phyloP scores from a whole-genome alignment of 2,797 vertebrate species.

The Falco naumanni region DNA sequence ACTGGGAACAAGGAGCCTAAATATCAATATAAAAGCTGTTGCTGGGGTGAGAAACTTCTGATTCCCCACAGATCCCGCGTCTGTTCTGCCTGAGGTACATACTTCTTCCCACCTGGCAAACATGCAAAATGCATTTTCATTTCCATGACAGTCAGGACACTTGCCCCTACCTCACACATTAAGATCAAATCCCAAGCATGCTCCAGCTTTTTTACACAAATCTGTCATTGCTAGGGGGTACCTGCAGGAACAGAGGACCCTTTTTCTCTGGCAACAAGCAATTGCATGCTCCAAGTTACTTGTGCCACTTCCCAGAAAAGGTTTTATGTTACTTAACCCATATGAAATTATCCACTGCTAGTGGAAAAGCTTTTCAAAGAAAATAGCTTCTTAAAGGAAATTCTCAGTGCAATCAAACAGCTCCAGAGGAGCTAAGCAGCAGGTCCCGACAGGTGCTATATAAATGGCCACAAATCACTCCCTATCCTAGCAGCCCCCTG shows the following conservation, averaged over 20 bases:
- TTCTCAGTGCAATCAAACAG: conserved; percentile 2
- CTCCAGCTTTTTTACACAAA: not conserved
- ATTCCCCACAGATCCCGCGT: not conserved
- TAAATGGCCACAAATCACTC: conserved; percentile 53
- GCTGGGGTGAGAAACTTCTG: not conserved
- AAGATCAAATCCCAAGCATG: not conserved
- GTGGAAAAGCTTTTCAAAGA: conserved; percentile 5
- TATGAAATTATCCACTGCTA: conserved; percentile 19
- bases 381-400: conserved; percentile 29
- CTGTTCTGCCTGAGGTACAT: not conserved
- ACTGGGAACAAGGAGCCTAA: not conserved
- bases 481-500: not conserved
- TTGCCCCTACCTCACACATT: not conserved
- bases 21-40: not conserved
- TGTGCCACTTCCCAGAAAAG: not conserved
- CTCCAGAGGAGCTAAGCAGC: conserved; percentile 47
- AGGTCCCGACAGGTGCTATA: conserved; percentile 9
- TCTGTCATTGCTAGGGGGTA: not conserved
- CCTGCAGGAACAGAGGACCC: not conserved
- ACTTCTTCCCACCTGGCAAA: not conserved
- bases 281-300: not conserved
- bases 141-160: not conserved
- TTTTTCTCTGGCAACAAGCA: not conserved
- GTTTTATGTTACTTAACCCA: not conserved
- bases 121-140: not conserved